phyloP scores from a whole-genome alignment of 2,797 vertebrate genomes.

The Aselliscus stoliczkanus region DNA sequence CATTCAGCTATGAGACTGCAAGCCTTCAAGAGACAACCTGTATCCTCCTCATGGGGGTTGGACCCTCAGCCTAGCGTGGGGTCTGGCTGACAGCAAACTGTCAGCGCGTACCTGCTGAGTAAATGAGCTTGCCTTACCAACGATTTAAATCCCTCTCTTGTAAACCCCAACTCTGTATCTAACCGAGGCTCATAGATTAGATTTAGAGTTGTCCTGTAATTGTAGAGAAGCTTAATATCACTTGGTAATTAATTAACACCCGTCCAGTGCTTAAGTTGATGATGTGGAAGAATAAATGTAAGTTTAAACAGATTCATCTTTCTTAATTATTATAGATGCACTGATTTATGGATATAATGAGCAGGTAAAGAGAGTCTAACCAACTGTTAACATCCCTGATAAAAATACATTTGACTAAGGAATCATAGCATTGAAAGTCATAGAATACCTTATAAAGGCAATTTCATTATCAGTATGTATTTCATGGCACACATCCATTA shows the following conservation, averaged over 20 bases:
- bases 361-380: constrained; percentile 30
- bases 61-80: accelerated
- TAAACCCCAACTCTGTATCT: not conserved
- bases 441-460: constrained; percentile 29
- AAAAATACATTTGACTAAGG: constrained; percentile 56
- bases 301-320: constrained; percentile 69
- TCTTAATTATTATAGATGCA: constrained; percentile 76
- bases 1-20: not conserved
- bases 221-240: constrained; percentile 58
- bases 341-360: constrained; percentile 77
- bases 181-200: not conserved
- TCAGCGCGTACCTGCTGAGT: not conserved
- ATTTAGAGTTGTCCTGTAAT: constrained; percentile 46
- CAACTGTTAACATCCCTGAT: constrained; percentile 56
- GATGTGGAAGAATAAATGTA: constrained; percentile 67
- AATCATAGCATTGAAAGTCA: constrained; percentile 36
- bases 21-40: not conserved
- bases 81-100: not conserved
- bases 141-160: not conserved
- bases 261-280: constrained; percentile 62
- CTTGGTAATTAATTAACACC: constrained; percentile 74
- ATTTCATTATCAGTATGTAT: constrained; percentile 37
- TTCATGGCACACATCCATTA: constrained; percentile 24
- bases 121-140: not conserved
- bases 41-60: no score